Percentiles rank a stretch among this genome's conserved stretches.
Evolutionary conservation across 2,797 vertebrate species (phyloP).

Genomic region (Tenualosa thibaudeaui): DNA sequence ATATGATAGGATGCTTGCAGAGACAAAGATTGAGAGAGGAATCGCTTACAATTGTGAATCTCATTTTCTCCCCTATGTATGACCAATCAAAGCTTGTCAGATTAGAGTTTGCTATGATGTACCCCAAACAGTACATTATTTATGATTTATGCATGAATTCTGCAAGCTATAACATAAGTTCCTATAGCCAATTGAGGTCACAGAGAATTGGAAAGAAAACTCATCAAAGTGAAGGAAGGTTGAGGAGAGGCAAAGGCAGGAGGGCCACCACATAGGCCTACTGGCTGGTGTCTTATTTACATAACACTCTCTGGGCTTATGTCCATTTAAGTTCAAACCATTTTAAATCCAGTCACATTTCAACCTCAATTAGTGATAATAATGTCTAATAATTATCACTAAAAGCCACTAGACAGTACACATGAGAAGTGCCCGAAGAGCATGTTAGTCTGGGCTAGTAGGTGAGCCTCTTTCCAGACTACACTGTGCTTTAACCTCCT

Average conservation of each 20-base stretch:
- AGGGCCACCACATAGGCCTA: background rate
- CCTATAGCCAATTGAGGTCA: slow-evolving; percentile 3
- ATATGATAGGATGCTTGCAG: slow-evolving; percentile 3
- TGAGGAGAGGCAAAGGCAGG: background rate
- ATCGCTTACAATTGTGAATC: background rate
- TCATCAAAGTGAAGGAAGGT: background rate
- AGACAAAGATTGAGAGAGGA: slow-evolving; percentile 16
- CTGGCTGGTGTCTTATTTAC: slow-evolving; percentile 21
- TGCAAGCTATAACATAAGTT: slow-evolving; percentile 6
- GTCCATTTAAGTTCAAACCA: slow-evolving; percentile 5
- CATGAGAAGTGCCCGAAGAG: background rate
- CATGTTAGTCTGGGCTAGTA: background rate
- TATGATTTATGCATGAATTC: slow-evolving; percentile 22
- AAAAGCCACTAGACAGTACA: slow-evolving; percentile 20
- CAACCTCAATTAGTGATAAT: slow-evolving; percentile 20
- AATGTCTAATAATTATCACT: slow-evolving; percentile 22
- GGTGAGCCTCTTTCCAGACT: slow-evolving; percentile 18
- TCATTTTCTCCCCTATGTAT: background rate
- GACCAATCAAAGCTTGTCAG: background rate
- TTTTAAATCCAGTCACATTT: slow-evolving; percentile 7
- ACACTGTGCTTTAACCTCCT: background rate
- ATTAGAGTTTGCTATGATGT: slow-evolving; percentile 1
- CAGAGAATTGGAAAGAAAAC: background rate
- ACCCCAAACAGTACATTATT: background rate
- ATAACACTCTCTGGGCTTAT: background rate